phyloP scores from a whole-genome alignment of 2,888 invertebrate species.

The Bugula neritina region DNA sequence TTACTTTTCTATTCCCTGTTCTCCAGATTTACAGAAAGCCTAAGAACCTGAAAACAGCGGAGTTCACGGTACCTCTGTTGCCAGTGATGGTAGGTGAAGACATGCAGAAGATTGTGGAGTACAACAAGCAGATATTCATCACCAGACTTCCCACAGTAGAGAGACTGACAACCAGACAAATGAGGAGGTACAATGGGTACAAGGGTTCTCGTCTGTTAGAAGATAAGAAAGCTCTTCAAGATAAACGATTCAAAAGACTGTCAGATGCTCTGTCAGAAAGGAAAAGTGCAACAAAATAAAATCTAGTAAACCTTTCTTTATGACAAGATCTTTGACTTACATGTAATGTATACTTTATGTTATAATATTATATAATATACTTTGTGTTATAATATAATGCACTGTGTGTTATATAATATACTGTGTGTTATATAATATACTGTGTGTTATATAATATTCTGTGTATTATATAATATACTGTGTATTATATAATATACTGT shows the following conservation, averaged over 20 bases:
- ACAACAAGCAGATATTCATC: slow-evolving; percentile 25
- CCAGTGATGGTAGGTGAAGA: slow-evolving; percentile 23
- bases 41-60: background rate
- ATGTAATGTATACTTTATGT: background rate
- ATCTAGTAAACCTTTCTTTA: background rate
- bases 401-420: background rate
- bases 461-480: background rate
- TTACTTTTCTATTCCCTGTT: too few relatives aligned
- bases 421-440: background rate
- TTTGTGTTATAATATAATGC: background rate
- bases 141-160: background rate
- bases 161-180: slow-evolving; percentile 15
- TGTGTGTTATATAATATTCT: background rate
- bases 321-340: background rate
- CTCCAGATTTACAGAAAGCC: slow-evolving; percentile 14
- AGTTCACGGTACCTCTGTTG: slow-evolving; percentile 12
- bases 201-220: slow-evolving; percentile 10
- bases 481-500: background rate
- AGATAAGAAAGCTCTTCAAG: slow-evolving; percentile 5
- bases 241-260: slow-evolving; percentile 9
- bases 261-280: slow-evolving; percentile 2
- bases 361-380: background rate
- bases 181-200: slow-evolving; percentile 17
- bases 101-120: slow-evolving; percentile 22
- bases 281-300: background rate